Evolutionary conservation across 2,113 vertebrate species (phyloP).

Genomic region (Austrofundulus limnaeus): DNA sequence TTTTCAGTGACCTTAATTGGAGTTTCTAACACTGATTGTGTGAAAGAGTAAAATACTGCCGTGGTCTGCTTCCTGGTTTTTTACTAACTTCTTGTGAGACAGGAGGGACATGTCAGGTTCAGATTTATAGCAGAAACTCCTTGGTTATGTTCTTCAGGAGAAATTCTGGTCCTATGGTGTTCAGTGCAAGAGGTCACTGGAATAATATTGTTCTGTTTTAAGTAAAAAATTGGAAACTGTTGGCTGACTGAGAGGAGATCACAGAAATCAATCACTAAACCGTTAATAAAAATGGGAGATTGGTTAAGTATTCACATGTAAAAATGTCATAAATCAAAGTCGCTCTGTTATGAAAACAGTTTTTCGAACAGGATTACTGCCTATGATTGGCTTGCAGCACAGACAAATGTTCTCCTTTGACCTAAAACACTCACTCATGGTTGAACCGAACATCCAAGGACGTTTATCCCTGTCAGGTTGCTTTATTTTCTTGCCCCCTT

Average conservation of each 20-base stretch:
- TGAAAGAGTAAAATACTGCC: constrained; percentile 53
- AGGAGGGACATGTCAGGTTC: constrained; percentile 49
- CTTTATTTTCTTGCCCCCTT: constrained; percentile 50
- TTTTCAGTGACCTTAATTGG: constrained; percentile 69
- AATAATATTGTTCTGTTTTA: constrained; percentile 23
- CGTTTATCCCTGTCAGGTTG: constrained; percentile 45
- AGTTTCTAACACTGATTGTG: constrained; percentile 61
- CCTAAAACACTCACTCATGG: too few relatives aligned
- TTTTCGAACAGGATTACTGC: constrained; percentile 36
- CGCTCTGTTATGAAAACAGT: constrained; percentile 28
- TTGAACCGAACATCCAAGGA: constrained; percentile 30
- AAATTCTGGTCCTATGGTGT: constrained; percentile 25
- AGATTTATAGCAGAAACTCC: constrained; percentile 54
- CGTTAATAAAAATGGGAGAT: constrained; percentile 21
- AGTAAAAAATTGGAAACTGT: constrained; percentile 14
- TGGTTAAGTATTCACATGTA: constrained; percentile 1
- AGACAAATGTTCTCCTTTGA: constrained; percentile 46
- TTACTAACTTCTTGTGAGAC: constrained; percentile 63
- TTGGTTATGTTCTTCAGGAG: constrained; percentile 48
- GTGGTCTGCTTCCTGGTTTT: constrained; percentile 69
- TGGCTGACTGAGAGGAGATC: constrained; percentile 25
- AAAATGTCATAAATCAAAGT: constrained; percentile 37
- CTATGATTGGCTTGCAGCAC: constrained; percentile 11
- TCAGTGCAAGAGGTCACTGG: constrained; percentile 24
- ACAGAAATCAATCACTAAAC: constrained; percentile 34